Base-by-base conservation (phyloP, 2,888 invertebrate species). In the Hoplodrina blanda region DNA sequence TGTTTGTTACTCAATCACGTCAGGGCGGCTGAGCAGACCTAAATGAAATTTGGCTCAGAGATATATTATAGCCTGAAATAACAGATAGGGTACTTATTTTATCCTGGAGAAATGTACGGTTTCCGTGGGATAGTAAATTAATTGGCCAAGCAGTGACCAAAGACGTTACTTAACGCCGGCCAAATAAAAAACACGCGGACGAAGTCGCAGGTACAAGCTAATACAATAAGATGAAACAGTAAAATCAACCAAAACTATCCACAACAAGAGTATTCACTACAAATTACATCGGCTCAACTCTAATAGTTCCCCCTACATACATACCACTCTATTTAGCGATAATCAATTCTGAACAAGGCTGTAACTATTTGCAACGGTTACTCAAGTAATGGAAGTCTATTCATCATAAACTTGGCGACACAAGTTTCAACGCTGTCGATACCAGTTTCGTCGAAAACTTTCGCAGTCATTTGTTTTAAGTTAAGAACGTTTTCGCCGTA, bases 371-470 rank as follows among this genome's bases (percentile, higher is more conserved):
- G 66, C 55, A 70, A 74, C 61, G 70, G 55, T 81, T 62, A 64
- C 44, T 70, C 66, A 73, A 81, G 82, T 81, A 78, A 60, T 62
- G 46, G 54, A 15, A 56, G 73, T 81, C 73, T 70, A 81, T 80
- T 73, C 73, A 81, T 80, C 82, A 73, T 69, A 62, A 78, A 78
- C 61, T 76, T 67, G 59, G 69, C 59, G 67, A 68, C 63, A 60
- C 53, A 70, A 81, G 60, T 78, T 69, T 20, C 30, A 19, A 53
- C 19, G 46, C 60, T 69, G 81, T 81, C 80, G 63, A 78, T 78
- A 74, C 44, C 67, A 80, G 78, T 20, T 50, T 13, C 66, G 65
- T 60, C 57, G 33, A 19, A 30, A 78, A 81, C 65, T 79, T 76
- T 52, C 8, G 13, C 8, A 64, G 69, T 37, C 62, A 62, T 66